Conservation (phyloP, 2,113 vertebrate species). For the Cichladusa arquata region DNA sequence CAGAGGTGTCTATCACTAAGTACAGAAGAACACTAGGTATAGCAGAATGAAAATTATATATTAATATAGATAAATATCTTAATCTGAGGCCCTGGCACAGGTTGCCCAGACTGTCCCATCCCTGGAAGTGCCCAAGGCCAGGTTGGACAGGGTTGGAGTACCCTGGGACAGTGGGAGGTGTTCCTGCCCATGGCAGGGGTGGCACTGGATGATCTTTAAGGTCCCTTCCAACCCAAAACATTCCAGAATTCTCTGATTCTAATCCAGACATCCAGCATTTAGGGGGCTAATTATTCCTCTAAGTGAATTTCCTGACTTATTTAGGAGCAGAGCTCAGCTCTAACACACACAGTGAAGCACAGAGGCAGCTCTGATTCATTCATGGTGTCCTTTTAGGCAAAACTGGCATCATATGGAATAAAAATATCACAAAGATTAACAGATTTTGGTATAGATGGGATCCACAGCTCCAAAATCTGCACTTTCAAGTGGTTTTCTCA, state of each 20-base stretch:
- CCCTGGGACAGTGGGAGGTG: fast-evolving
- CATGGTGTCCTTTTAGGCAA: background rate
- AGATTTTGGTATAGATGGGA: background rate
- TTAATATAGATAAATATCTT: background rate
- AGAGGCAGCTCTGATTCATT: background rate
- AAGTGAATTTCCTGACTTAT: background rate
- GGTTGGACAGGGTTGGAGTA: fast-evolving
- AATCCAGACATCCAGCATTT: background rate
- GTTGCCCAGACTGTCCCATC: background rate
- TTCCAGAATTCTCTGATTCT: background rate
- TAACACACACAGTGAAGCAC: background rate
- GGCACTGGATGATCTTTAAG: fast-evolving
- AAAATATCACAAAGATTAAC: background rate
- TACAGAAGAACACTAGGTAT: fast-evolving
- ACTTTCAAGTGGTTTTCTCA: background rate
- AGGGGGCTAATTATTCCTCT: background rate
- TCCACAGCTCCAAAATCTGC: background rate
- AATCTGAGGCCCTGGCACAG: background rate
- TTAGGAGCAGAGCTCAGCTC: background rate
- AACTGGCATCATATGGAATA: background rate
- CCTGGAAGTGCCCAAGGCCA: background rate
- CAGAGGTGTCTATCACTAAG: background rate
- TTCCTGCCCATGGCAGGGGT: background rate
- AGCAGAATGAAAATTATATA: background rate
- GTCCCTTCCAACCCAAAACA: background rate